Conservation (phyloP, 2,797 vertebrate species). For the Pristis pectinata region DNA sequence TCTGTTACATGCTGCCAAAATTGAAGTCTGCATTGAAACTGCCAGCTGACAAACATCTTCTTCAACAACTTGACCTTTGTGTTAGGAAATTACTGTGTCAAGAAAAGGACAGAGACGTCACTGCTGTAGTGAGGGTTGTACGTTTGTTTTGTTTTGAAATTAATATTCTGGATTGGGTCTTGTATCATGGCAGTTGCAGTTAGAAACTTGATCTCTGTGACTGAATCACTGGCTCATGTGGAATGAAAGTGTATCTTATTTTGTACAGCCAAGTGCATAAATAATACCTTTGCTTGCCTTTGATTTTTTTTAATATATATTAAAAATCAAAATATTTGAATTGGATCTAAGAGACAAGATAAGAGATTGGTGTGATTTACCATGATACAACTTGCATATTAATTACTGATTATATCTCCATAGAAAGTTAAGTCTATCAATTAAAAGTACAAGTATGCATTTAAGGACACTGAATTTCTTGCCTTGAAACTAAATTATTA, state of each 20-base stretch:
- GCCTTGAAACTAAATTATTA: background rate
- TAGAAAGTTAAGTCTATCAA: background rate
- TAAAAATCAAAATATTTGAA: background rate
- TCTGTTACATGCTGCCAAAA: constrained; percentile 81
- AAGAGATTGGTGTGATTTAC: background rate
- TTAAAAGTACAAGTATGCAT: background rate
- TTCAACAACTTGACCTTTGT: constrained; percentile 83
- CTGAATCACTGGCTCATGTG: background rate
- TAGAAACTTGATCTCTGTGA: background rate
- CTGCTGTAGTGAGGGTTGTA: constrained; percentile 77
- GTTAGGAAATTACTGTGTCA: constrained; percentile 83
- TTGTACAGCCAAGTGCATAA: background rate
- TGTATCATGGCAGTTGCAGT: constrained; percentile 29
- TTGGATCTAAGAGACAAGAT: background rate
- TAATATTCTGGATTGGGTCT: background rate
- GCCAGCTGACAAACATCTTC: constrained; percentile 79
- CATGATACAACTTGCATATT: background rate
- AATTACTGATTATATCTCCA: background rate
- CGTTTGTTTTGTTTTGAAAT: constrained; percentile 41
- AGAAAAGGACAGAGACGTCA: constrained; percentile 89
- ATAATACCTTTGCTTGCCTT: background rate
- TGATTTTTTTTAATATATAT: background rate
- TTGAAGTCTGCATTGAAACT: constrained; percentile 79
- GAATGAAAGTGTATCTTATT: background rate
- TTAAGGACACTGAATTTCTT: background rate